These are phyloP conservation scores for Pasiphila rectangulata DNA, from an alignment of 2,888 invertebrate genomes.

Conservation along the genomic window DNA sequence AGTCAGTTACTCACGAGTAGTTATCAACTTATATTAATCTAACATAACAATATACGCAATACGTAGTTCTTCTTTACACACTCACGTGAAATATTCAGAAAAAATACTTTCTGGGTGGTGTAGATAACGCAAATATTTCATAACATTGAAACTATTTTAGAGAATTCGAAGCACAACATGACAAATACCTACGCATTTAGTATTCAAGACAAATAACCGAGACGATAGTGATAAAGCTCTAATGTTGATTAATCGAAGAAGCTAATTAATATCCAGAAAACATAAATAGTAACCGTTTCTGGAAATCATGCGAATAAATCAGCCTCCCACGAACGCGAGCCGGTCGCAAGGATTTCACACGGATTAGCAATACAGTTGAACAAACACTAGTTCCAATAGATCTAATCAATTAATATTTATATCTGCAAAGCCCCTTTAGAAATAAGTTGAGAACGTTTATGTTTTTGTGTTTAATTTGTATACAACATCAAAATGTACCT, in stretches of 20 bases:
- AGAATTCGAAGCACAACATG: too few species aligned
- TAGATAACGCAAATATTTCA: too few species aligned
- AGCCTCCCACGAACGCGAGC: conserved; percentile 41
- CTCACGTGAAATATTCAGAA: too few species aligned
- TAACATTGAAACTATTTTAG: too few species aligned
- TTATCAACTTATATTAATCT: not conserved
- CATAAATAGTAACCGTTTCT: conserved; percentile 30
- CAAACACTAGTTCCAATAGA: conserved; percentile 32
- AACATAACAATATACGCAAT: too few species aligned
- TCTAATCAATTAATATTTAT: conserved; percentile 28
- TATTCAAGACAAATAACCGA: not conserved
- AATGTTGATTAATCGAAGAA: conserved; percentile 24
- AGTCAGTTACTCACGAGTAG: not conserved
- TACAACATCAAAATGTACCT: too few species aligned
- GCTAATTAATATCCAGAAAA: conserved; percentile 30
- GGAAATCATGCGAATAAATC: conserved; percentile 42
- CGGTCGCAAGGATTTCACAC: conserved; percentile 37
- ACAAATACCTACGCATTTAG: not conserved
- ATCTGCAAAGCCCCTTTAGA: conserved; percentile 10
- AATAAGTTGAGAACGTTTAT: too few species aligned
- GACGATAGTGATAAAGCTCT: conserved; percentile 17
- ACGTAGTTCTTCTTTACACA: not conserved
- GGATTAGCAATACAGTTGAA: conserved; percentile 33
- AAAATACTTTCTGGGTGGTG: too few species aligned
- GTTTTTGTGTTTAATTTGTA: too few species aligned